These are phyloP conservation scores for Drosophila malerkotliana DNA, from an alignment of 1,140 invertebrate genomes.

Conservation along the genomic window DNA sequence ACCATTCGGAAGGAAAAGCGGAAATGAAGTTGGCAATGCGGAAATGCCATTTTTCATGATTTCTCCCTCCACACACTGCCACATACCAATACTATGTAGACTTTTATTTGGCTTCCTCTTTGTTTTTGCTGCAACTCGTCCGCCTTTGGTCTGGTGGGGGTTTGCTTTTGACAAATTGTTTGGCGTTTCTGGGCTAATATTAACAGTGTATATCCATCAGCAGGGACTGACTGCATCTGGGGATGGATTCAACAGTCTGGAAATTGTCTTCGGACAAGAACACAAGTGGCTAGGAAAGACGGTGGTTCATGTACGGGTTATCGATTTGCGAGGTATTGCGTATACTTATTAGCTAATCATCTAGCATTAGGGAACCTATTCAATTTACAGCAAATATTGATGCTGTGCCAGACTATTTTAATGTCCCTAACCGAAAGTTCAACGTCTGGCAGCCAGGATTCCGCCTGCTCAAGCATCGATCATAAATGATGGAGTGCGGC, in stretches of 20 bases:
- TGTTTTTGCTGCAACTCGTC: slow-evolving; percentile 6
- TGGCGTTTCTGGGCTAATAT: slow-evolving; percentile 37
- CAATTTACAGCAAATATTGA: slow-evolving; percentile 32
- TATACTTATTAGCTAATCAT: not conserved
- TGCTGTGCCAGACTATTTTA: slow-evolving; percentile 28
- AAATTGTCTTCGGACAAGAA: slow-evolving; percentile 21
- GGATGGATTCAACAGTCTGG: slow-evolving; percentile 8
- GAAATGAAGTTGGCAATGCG: slow-evolving; percentile 73
- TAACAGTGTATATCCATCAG: slow-evolving; percentile 41
- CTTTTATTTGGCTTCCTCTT: not conserved
- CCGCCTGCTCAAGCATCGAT: slow-evolving; percentile 54
- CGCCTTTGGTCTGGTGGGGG: slow-evolving; percentile 7
- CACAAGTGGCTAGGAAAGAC: not conserved
- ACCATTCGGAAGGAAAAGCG: slow-evolving; percentile 35
- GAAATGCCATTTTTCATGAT: slow-evolving; percentile 76
- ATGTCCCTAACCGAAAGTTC: slow-evolving; percentile 22
- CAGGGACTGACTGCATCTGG: slow-evolving; percentile 26
- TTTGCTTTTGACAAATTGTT: slow-evolving; percentile 57
- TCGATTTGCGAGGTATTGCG: not conserved
- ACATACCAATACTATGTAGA: not conserved
- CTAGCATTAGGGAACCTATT: slow-evolving; percentile 21
- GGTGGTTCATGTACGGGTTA: not conserved
- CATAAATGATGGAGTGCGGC: slow-evolving; percentile 70
- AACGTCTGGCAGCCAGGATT: slow-evolving; percentile 12
- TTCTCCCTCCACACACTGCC: slow-evolving; percentile 16